Conservation (phyloP, 1,140 invertebrate genomes). For the Chymomyza costata region DNA sequence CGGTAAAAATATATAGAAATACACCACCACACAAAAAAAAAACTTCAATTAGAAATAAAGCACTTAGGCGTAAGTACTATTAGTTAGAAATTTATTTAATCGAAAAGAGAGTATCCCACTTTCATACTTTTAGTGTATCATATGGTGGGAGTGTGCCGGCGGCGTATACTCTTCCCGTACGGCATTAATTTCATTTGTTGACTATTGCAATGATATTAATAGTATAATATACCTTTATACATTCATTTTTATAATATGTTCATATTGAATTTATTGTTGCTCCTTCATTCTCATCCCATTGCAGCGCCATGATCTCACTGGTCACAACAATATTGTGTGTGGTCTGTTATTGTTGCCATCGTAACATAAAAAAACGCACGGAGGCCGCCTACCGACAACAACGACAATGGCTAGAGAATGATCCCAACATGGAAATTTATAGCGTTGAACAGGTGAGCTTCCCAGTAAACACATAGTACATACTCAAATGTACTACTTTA, state of each 20-base stretch:
- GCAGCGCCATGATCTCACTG: conserved; percentile 80
- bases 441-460: conserved; percentile 79
- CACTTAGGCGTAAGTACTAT: too few species aligned
- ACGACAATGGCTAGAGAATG: conserved; percentile 78
- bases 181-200: conserved; percentile 29
- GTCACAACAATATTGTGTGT: conserved; percentile 80
- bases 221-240: conserved; percentile 8
- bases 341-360: conserved; percentile 82
- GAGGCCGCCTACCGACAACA: conserved; percentile 77
- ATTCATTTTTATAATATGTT: neutral
- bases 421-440: conserved; percentile 80
- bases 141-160: too few species aligned
- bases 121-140: too few species aligned
- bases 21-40: too few species aligned
- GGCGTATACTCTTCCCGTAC: too few species aligned
- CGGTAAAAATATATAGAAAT: too few species aligned
- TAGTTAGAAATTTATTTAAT: too few species aligned
- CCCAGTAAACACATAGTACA: too few species aligned
- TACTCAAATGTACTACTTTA: too few species aligned
- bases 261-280: conserved; percentile 4
- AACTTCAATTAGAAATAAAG: too few species aligned
- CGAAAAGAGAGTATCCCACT: too few species aligned
- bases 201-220: conserved; percentile 24
- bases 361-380: conserved; percentile 79
- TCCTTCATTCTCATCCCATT: conserved; percentile 34